Evolutionary conservation across 1,140 invertebrate species (phyloP), one percentile per base, ranked within the genome.

Genomic region (Trypoxylus dichotomus): DNA sequence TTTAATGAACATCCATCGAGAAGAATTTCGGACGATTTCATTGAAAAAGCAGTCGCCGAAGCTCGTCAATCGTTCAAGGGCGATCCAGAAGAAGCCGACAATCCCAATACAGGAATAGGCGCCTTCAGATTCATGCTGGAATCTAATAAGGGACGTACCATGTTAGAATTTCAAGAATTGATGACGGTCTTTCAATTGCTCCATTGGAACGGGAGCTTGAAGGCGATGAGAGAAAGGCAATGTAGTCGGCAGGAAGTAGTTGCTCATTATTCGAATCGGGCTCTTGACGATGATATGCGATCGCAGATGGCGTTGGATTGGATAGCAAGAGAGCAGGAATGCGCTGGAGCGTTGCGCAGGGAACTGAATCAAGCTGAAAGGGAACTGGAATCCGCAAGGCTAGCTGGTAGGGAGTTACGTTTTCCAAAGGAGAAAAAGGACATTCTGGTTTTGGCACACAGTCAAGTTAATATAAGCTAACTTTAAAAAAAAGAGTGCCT

Each of bases 371-470:
- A 93, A 68, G 94, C 96, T 0, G 95, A 97, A 85, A 88, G 94
- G 37, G 96, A 98, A 86, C 89, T 98, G 29, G 94, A 97, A 83
- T 92, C 93, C n/a, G 96, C 96, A 8, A 88, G 97, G 81, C 88
- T 97, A 79, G 95, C 95, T 42, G 96, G 96, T 0, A 89, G 96
- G 63, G 97, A 98, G 84, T 88, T 98, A 3, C 90, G 96, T 81
- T 97, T 97, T 87, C 96, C 95, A 32, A 98, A 98, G 87, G 96
- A 98, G 87, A 98, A 98, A 85, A 94, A 96, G 83, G 96, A 98
- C 85, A 98, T 98, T 85, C 88, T 98, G 13, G 93, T 96, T 88
- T 89, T 97, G 80, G 96, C 96, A 11, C 93, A 93, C 80, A 93
- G 92, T 79, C 94, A 95, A 84, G 89, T 95, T 78, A 91, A 88